Evolutionary conservation across 2,113 vertebrate species (phyloP).

Genomic region (Ailuropoda melanoleuca): DNA sequence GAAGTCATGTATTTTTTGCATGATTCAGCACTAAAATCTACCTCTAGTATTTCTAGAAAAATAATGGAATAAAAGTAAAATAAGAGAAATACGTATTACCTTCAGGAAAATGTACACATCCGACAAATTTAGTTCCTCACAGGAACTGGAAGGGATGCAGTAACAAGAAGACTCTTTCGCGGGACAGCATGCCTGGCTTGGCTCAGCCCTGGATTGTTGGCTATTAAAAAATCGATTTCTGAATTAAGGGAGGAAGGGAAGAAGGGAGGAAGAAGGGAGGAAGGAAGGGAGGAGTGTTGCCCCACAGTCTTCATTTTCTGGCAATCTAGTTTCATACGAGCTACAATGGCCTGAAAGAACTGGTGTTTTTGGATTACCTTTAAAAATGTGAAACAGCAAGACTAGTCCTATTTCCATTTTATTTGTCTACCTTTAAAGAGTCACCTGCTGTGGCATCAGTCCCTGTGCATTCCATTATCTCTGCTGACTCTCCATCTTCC

Average conservation of each 20-base stretch:
- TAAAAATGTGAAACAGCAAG: slow-evolving; percentile 40
- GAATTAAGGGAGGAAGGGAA: background rate
- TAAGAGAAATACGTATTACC: background rate
- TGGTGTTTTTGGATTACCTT: background rate
- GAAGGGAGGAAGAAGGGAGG: background rate
- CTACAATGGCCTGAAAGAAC: background rate
- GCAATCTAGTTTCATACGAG: background rate
- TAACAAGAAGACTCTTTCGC: background rate
- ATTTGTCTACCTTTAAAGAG: slow-evolving; percentile 28
- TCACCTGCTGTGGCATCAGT: background rate
- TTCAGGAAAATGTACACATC: background rate
- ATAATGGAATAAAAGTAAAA: background rate
- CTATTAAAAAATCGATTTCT: background rate
- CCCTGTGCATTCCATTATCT: slow-evolving; percentile 23
- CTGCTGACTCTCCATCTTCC: background rate
- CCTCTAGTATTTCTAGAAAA: background rate
- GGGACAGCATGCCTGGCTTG: background rate
- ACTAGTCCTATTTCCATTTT: background rate
- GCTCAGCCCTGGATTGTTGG: background rate
- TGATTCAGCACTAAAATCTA: background rate
- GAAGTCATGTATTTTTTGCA: background rate
- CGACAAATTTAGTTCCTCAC: background rate
- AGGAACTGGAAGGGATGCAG: background rate
- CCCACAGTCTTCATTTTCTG: background rate
- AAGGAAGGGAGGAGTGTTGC: background rate